Base-by-base conservation (phyloP, 2,113 vertebrate species). In the Myxocyprinus asiaticus region DNA sequence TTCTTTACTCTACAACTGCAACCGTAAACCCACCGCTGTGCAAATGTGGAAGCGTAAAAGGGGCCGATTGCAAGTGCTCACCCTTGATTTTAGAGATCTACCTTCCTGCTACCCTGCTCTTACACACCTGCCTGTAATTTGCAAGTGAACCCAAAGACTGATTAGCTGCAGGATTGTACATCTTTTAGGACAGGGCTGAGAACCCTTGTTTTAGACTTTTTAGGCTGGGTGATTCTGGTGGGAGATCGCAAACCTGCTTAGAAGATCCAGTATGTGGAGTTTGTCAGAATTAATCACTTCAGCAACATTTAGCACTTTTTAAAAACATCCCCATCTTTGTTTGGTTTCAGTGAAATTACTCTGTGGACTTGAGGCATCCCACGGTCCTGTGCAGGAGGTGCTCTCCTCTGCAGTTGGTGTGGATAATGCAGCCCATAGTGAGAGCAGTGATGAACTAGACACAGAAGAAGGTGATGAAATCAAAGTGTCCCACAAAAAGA, bases 331-430 rank as follows among this genome's bases (percentile, higher is more conserved):
- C 7, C 7, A 5, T 9, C 3, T 7, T n/a, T 62, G 2, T 83
- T 79, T 4, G 70, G 53, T 58, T 89, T 51, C 83, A 99, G 98
- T 96, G 7, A 99, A 99, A 91, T 94, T 95, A 81, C 94, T 99
- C 8, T 97, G 98, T 86, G 97, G 98, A 53, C 91, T 98, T 85
- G 98, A 98, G 89, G 96, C 96, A 73, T 99, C 97, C 42, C 94
- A 94, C 65, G 95, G 97, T 78, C 94, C 94, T 61, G 91, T 94
- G 14, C 94, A 96, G 71, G 96, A 97, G 82, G 95, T 95, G 74
- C 90, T 96, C 17, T 92, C 91, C 2, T 96, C 95, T 0, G 83
- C 91, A 17, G 84, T 83, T 0, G 79, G 86, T 10, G 88, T 85
- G 64, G 70, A 51, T 43, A 89, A 89, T 47, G 93, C 93, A 9